Evolutionary conservation across 2,888 invertebrate species (phyloP).

Genomic region (Tiliacea aurago): DNA sequence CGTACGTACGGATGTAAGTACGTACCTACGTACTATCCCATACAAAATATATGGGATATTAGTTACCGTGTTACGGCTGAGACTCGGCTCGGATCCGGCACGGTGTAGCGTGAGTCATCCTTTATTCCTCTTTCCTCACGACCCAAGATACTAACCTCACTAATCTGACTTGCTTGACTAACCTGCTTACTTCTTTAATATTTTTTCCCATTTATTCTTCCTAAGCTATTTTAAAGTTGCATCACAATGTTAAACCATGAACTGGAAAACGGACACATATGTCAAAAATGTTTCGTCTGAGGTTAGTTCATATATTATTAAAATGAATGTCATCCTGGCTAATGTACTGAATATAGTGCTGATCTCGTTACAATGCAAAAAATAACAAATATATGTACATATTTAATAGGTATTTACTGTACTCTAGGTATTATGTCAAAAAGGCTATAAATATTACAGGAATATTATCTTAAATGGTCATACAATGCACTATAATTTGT

Average conservation of each 20-base stretch:
- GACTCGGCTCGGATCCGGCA: too few relatives aligned
- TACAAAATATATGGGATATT: too few relatives aligned
- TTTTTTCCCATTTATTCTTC: neutral
- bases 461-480: constrained; percentile 44
- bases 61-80: too few relatives aligned
- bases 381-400: constrained; percentile 31
- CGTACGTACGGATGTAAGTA: too few relatives aligned
- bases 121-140: neutral
- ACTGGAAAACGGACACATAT: constrained; percentile 15
- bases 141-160: neutral
- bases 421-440: constrained; percentile 52
- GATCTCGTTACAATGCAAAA: constrained; percentile 55
- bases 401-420: constrained; percentile 42
- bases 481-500: constrained; percentile 20
- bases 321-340: constrained; percentile 34
- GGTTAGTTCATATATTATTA: neutral
- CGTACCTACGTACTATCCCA: too few relatives aligned
- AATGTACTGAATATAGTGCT: constrained; percentile 41
- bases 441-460: constrained; percentile 48
- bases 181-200: neutral
- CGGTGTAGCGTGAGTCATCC: too few relatives aligned
- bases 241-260: neutral
- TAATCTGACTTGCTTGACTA: neutral
- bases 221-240: neutral
- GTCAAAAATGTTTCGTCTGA: constrained; percentile 32